Percentiles rank a stretch among this genome's conserved stretches.
Evolutionary conservation across 2,797 vertebrate species (phyloP).

Genomic region (Avahi laniger): DNA sequence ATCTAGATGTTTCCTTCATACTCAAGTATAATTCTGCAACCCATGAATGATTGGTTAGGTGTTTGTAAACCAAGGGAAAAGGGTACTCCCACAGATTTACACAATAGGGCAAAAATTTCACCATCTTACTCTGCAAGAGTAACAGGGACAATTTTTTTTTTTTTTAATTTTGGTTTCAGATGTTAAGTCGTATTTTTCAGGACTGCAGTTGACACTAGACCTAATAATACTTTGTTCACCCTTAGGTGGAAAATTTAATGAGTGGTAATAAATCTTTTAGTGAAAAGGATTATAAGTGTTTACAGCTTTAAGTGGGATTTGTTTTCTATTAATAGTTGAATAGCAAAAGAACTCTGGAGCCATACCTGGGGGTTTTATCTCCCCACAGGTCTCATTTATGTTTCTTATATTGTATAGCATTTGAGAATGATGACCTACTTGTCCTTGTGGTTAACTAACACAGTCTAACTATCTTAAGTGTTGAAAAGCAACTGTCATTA

Average conservation of each 20-base stretch:
- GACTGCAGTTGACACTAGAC: background rate
- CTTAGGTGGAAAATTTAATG: background rate
- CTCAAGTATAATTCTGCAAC: background rate
- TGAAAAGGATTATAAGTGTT: background rate
- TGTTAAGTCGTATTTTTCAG: constrained; percentile 41
- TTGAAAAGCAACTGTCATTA: constrained; percentile 81
- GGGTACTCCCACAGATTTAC: background rate
- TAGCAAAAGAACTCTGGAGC: constrained; percentile 69
- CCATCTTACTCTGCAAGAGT: background rate
- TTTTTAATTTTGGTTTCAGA: background rate
- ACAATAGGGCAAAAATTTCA: background rate
- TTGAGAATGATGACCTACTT: constrained; percentile 80
- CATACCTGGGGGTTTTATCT: constrained; percentile 64
- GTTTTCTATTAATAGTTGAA: constrained; percentile 70
- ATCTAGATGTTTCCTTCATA: background rate
- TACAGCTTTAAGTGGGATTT: constrained; percentile 54
- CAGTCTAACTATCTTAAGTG: constrained; percentile 76
- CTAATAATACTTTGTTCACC: background rate
- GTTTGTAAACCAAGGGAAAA: background rate
- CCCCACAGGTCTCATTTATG: constrained; percentile 63
- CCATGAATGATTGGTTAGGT: background rate
- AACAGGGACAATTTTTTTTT: background rate
- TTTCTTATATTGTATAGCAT: constrained; percentile 67
- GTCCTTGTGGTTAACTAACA: constrained; percentile 82
- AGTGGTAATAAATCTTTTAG: constrained; percentile 32